Percentiles rank a stretch among this genome's conserved stretches.
These are phyloP conservation scores for Garrulus glandarius DNA, from an alignment of 2,797 vertebrate species.

Conservation along the genomic window DNA sequence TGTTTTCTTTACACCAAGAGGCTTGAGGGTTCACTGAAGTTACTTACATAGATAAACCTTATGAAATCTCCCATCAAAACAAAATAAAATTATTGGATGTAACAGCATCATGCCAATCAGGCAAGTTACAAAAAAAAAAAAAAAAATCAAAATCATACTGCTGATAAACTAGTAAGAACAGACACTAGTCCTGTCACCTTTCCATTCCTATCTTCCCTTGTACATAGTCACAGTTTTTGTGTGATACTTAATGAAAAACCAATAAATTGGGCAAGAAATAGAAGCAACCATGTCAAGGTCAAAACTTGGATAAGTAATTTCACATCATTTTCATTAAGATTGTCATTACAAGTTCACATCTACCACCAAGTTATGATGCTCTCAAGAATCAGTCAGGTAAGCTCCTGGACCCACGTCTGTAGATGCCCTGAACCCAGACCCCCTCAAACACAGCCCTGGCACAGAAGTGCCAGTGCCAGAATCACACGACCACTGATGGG, in stretches of 20 bases:
- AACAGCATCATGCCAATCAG: background rate
- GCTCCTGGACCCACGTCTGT: rapidly evolving
- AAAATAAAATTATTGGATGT: background rate
- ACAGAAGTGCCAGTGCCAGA: rapidly evolving
- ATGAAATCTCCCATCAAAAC: background rate
- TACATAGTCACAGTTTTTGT: background rate
- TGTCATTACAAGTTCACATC: rapidly evolving
- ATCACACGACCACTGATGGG: rapidly evolving
- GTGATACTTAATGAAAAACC: background rate
- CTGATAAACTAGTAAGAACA: background rate
- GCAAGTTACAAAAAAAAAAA: background rate
- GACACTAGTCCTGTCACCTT: background rate
- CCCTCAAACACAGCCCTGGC: rapidly evolving
- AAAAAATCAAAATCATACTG: background rate
- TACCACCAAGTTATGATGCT: rapidly evolving
- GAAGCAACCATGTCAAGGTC: background rate
- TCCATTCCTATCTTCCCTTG: background rate
- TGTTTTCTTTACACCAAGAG: background rate
- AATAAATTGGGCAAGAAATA: background rate
- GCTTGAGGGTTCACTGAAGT: background rate
- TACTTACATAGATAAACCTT: background rate
- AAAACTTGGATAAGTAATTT: background rate
- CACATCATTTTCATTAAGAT: rapidly evolving
- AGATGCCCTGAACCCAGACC: rapidly evolving
- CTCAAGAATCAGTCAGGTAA: rapidly evolving